Evolutionary conservation across 2,113 vertebrate species (phyloP), one percentile per base, ranked within the genome.

Genomic region (Indicator maculatus): DNA sequence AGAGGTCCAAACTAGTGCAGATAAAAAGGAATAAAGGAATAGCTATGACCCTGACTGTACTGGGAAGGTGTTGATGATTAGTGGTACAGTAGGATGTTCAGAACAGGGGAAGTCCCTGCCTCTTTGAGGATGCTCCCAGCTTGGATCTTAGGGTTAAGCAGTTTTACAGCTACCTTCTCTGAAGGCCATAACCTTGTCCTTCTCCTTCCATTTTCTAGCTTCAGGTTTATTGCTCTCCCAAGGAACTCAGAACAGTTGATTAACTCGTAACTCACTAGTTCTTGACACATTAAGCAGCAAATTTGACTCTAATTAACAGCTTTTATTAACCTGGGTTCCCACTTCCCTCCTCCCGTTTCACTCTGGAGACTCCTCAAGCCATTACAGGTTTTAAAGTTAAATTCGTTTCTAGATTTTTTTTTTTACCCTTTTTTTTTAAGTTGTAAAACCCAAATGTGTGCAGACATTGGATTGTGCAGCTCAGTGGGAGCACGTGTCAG

Each of bases 261-360:
- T 97, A 97, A 97, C 90, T 97, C 30, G 3, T 97, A 95, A 95
- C 94, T 97, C 92, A 95, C 93, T 95, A 92, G 76, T 94, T 95
- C 97, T 94, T 96, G 95, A 95, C 95, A 96, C 53, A 92, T 86
- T 91, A 89, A 96, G 91, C 91, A 90, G 94, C 96, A 93, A 92
- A 96, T 96, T 95, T 93, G 78, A 90, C 96, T 90, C 94, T 94
- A 96, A 97, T 97, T 96, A 96, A 96, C 96, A 94, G 70, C 91
- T 94, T 95, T 94, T 91, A 92, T 97, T 95, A 95, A 91, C 95
- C 91, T 83, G 64, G 63, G 38, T 80, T 88, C 83, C 89, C 75
- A 41, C 90, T 85, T 96, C 86, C 81, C 93, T 91, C 79, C 93
- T 58, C 85, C 92, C 59, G 11, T 88, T 96, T 95, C 74, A 83